Base-by-base conservation (phyloP, 2,113 vertebrate genomes). In the Scopus umbretta region DNA sequence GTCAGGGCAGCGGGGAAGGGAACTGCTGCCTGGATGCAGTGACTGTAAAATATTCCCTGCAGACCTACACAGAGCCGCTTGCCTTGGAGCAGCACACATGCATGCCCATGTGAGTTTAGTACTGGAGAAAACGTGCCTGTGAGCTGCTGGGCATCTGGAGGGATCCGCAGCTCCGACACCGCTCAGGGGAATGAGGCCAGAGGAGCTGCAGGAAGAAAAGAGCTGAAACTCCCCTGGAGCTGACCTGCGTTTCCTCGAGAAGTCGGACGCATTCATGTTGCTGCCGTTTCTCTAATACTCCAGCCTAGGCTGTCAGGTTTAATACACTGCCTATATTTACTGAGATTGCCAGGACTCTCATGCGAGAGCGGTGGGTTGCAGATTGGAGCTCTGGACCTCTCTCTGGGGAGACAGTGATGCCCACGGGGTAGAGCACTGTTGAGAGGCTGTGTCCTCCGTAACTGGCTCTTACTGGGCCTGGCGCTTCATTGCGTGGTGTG, bases 371-470 rank as follows among this genome's bases (percentile, higher is more conserved):
- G 56, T 53, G 83, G 79, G 56, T 8, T 74, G 61, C 56, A n/a
- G 56, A 18, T 2, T 16, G 13, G 16, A 7, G 45, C 70, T 79
- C 80, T 0, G 4, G 45, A 32, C 30, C 55, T 67, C 26, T 91
- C 68, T 40, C 43, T 13, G 4, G 63, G 49, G 62, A 68, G 20
- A 7, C 26, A 5, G 58, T 2, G 11, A 36, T 75, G 78, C 56
- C 50, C 21, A 20, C 55, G 9, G 85, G n/a, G 62, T 6, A 47
- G 3, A 55, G 49, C 58, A 20, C 1, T 16, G 10, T 16, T 29
- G 0, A 1, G 70, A 40, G 73, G 17, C 20, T 0, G 0, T 34
- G 0, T 36, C 32, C 71, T 10, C 43, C 73, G 29, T 10, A 5
- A 7, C 38, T 16, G 52, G 38, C 9, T 86, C 56, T 73, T 56